Evolutionary conservation across 2,888 invertebrate species (phyloP), one percentile per base, ranked within the genome.

Genomic region (Meiosimyza platycephala): DNA sequence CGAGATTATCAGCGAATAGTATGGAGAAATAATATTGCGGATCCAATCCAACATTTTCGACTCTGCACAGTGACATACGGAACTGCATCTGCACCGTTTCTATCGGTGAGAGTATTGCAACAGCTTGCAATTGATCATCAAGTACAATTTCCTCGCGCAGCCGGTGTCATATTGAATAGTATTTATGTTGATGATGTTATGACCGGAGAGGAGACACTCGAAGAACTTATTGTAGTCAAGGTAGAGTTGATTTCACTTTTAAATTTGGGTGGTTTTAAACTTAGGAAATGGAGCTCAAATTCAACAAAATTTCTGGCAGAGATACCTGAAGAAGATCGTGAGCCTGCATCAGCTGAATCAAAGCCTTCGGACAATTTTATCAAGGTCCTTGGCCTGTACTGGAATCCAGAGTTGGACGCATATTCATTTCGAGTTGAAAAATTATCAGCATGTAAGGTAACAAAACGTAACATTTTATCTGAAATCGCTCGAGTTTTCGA

Each of bases 141-240:
- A 48, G 2, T 51, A 22, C 40, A 54, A 16, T 75, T 73, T 52
- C 76, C 75, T 6, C 72, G 64, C 13, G 77, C 75, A 6, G 50
- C 72, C 15, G 60, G 16, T 12, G 69, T 73, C 13, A 18, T 79
- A 28, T 16, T 74, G 9, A 71, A 72, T 11, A 75, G 77, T 40
- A 72, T 77, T 18, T 77, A 76, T 48, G 77, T 77, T 5, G 77
- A 79, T 48, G 78, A 76, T 18, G 68, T 78, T 2, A 40, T 76
- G 54, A 72, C 75, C 0, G 75, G 76, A 11, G 70, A 73, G 7
- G 15, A 55, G n/a, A 70, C 76, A 13, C 62, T 72, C 16, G 60
- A 67, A 48, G 64, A 74, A 48, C 22, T 76, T 3, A 3, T 2
- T 22, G 2, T 2, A 18, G n/a, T 71, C 11, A 68, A 71, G 13